A percentile compares a stretch with the other conserved stretches of the same genome.
phyloP scores from a whole-genome alignment of 2,888 invertebrate species.

The Leistus spinibarbis region DNA sequence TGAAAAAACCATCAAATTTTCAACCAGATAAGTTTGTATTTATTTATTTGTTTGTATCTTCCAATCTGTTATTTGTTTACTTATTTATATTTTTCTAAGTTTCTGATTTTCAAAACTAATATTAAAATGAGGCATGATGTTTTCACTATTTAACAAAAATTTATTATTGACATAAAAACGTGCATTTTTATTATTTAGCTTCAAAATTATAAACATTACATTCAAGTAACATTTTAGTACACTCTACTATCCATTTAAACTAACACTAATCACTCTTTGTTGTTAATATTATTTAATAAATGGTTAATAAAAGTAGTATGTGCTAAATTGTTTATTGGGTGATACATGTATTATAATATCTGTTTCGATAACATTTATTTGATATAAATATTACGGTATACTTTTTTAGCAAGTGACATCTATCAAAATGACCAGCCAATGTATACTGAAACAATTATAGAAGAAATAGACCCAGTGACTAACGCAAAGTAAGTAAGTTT shows the following conservation, averaged over 20 bases:
- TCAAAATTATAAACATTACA: slow-evolving; percentile 17
- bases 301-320: background rate
- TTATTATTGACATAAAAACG: slow-evolving; percentile 16
- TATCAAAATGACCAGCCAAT: slow-evolving; percentile 65
- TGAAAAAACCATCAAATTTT: background rate
- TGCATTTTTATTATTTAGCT: slow-evolving; percentile 13
- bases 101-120: slow-evolving; percentile 14
- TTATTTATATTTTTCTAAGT: slow-evolving; percentile 10
- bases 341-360: slow-evolving; percentile 17
- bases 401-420: slow-evolving; percentile 62
- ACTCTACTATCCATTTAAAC: slow-evolving; percentile 11
- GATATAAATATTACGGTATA: slow-evolving; percentile 4
- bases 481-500: slow-evolving; percentile 59
- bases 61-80: slow-evolving; percentile 4
- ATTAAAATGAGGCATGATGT: slow-evolving; percentile 40
- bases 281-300: background rate
- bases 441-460: slow-evolving; percentile 60
- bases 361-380: slow-evolving; percentile 4
- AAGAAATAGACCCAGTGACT: slow-evolving; percentile 61
- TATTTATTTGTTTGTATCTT: slow-evolving; percentile 7
- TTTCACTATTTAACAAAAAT: slow-evolving; percentile 30
- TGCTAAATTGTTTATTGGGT: slow-evolving; percentile 34
- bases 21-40: background rate
- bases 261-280: no score
- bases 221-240: slow-evolving; percentile 35